These are phyloP conservation scores for Harpagoxenus sublaevis DNA, from an alignment of 2,888 invertebrate species.

Conservation along the genomic window DNA sequence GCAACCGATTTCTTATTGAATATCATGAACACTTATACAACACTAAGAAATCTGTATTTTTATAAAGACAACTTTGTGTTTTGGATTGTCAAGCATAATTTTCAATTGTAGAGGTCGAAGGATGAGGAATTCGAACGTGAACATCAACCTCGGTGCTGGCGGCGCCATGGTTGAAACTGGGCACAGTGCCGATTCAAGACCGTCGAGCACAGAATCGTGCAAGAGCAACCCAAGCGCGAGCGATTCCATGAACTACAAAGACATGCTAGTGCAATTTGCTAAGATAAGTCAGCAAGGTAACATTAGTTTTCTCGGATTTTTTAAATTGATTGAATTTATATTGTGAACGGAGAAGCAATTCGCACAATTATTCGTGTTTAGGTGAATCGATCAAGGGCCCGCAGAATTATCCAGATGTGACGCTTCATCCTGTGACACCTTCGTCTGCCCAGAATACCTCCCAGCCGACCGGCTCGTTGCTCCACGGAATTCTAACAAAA, in stretches of 20 bases:
- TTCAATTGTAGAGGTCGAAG: constrained; percentile 80
- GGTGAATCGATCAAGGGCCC: constrained; percentile 87
- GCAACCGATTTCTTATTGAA: not conserved
- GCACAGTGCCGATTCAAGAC: constrained; percentile 86
- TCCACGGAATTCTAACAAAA: constrained; percentile 93
- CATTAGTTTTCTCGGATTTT: constrained; percentile 63
- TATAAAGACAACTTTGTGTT: not conserved
- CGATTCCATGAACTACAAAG: constrained; percentile 90
- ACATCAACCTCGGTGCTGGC: constrained; percentile 84
- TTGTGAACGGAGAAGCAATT: not conserved
- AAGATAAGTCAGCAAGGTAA: constrained; percentile 87
- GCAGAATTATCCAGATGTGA: constrained; percentile 93
- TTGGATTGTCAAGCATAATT: not conserved
- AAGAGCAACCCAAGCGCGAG: constrained; percentile 86
- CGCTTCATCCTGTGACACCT: constrained; percentile 90
- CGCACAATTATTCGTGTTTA: constrained; percentile 58
- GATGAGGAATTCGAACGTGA: constrained; percentile 84
- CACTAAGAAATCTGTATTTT: not conserved
- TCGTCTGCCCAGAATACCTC: constrained; percentile 83
- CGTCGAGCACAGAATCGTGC: constrained; percentile 87
- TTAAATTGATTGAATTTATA: not conserved
- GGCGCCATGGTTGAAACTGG: constrained; percentile 84
- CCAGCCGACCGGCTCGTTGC: constrained; percentile 89
- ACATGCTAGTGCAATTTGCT: constrained; percentile 92
- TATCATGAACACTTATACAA: too few species aligned